Conservation (phyloP, 2,888 invertebrate species). For the Trichogramma evanescens region DNA sequence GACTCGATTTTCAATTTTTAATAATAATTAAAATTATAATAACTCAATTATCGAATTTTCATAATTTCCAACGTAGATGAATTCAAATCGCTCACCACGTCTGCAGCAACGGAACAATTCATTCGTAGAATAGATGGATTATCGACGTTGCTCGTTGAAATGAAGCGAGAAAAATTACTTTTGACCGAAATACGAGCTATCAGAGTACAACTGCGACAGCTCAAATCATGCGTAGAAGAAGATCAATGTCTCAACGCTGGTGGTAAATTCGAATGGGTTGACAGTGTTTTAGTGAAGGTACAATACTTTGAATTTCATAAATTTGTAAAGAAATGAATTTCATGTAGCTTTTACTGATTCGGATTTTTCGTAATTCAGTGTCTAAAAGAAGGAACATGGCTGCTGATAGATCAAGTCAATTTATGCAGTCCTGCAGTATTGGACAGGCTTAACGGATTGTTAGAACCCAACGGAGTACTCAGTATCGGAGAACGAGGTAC, state of each 20-base stretch:
- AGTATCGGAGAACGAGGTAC: constrained; percentile 88
- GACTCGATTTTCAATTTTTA: not conserved
- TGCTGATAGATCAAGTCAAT: constrained; percentile 88
- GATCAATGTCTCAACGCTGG: constrained; percentile 66
- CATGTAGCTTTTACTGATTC: not conserved
- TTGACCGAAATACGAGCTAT: constrained; percentile 36
- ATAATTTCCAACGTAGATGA: constrained; percentile 22
- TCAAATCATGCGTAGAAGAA: constrained; percentile 48
- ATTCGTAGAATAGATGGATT: constrained; percentile 44
- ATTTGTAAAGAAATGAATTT: constrained; percentile 1
- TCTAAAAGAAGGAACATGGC: constrained; percentile 73
- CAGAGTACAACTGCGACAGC: constrained; percentile 41
- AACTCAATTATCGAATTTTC: constrained; percentile 5
- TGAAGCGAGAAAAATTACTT: constrained; percentile 26
- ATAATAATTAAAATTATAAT: not conserved
- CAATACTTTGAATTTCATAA: constrained; percentile 16
- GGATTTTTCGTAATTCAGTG: constrained; percentile 50
- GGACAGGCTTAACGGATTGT: constrained; percentile 88
- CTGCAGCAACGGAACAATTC: constrained; percentile 47
- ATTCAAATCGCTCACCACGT: constrained; percentile 40
- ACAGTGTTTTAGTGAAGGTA: constrained; percentile 77
- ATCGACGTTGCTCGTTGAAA: constrained; percentile 34
- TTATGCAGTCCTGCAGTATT: constrained; percentile 93
- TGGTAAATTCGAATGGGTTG: constrained; percentile 92
- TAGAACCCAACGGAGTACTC: constrained; percentile 87